Evolutionary conservation across 2,888 invertebrate species (phyloP).

Genomic region (Troglohyphantes excavatus): DNA sequence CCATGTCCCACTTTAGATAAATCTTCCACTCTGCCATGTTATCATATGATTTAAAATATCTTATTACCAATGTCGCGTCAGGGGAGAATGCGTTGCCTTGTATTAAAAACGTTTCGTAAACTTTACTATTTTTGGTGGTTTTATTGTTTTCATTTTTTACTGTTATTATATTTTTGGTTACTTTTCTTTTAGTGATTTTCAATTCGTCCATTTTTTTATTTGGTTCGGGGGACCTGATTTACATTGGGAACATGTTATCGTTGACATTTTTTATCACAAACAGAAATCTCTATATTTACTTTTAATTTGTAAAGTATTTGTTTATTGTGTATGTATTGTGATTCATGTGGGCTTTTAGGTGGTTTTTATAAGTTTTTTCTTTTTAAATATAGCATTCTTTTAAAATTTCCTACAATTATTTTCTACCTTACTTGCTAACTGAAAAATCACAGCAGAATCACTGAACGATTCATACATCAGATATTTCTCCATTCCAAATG

Average conservation of each 20-base stretch:
- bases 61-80: not conserved
- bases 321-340: not conserved
- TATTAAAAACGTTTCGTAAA: not conserved
- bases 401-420: not conserved
- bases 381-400: too few species aligned
- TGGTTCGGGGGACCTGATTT: not conserved
- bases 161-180: not conserved
- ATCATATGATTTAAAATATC: not conserved
- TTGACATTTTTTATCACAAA: not conserved
- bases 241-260: not conserved
- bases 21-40: not conserved
- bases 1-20: not conserved
- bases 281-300: not conserved
- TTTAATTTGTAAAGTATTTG: not conserved
- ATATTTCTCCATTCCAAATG: too few species aligned
- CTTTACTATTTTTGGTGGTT: not conserved
- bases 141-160: not conserved
- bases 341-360: not conserved
- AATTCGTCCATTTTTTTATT: conserved; percentile 5
- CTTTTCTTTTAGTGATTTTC: not conserved
- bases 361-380: not conserved
- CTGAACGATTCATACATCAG: too few species aligned
- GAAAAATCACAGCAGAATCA: too few species aligned
- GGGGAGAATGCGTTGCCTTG: not conserved
- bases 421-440: too few species aligned